Evolutionary conservation across 2,888 invertebrate species (phyloP), one percentile per base, ranked within the genome.

Genomic region (Synanthedon formicaeformis): DNA sequence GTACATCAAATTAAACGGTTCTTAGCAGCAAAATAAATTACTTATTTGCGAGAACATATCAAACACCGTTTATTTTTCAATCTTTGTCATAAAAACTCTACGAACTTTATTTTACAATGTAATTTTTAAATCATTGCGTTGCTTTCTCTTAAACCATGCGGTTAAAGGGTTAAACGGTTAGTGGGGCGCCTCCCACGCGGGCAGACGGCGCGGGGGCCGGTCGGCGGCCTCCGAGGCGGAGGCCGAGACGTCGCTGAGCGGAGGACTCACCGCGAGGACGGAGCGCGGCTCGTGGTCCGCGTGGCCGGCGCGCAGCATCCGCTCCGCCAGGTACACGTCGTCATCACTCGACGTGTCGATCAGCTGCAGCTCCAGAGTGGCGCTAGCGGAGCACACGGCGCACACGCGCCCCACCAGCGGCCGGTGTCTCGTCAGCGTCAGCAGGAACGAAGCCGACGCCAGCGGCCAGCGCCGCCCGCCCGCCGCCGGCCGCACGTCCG

Each of bases 281-380:
- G 71, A 65, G 70, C 64, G 73, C 53, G 52, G 23, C 34, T 75
- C 69, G 57, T 62, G 49, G 68, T 78, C 82, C 5, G 91, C 91
- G 69, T 83, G 79, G 0, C 88, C 88, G 56, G 83, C 74, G 59
- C 78, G 71, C 10, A 89, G 73, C 55, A 91, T 67, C 58, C 75
- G 68, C 56, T 77, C 74, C 67, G 88, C 82, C 57, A 91, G 65
- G 71, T 82, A 85, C 54, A 87, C 65, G 73, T 90, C 90, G 12
- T 76, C 69, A 2, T 64, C 69, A 34, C 74, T 73, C 5, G 78
- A 64, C 40, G 90, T 89, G 75, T 91, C 89, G 53, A 88, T 81
- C 57, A 91, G 75, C 62, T 84, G 75, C 61, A 90, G 69, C 58
- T 81, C 79, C 51, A 81, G 58, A 14, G 69, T 62, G 58, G 64